Conservation (phyloP, 2,797 vertebrate genomes). For the Molothrus ater region DNA sequence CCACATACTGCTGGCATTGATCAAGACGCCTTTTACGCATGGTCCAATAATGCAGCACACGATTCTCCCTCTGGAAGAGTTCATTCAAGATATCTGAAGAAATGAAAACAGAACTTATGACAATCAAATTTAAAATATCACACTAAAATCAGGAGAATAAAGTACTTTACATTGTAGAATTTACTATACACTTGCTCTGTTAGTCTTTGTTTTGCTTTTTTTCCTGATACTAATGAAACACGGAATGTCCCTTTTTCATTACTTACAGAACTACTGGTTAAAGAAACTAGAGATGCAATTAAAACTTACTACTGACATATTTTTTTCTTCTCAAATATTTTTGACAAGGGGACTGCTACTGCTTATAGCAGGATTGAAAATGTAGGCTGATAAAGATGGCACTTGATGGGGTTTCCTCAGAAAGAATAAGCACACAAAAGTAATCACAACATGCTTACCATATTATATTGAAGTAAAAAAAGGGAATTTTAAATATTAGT, state of each 20-base stretch:
- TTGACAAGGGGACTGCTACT: not conserved
- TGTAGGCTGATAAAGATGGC: not conserved
- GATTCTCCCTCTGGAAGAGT: slow-evolving; percentile 95
- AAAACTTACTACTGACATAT: not conserved
- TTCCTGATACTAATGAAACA: not conserved
- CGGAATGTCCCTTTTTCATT: not conserved
- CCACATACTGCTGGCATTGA: slow-evolving; percentile 96
- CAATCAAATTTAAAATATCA: not conserved
- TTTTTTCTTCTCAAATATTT: not conserved
- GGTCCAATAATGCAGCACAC: slow-evolving; percentile 97
- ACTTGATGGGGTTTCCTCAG: not conserved
- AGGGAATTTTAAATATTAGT: not conserved
- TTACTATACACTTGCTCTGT: not conserved
- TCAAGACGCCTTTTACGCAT: slow-evolving; percentile 95
- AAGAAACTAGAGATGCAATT: not conserved
- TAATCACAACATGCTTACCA: not conserved
- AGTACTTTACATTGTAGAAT: not conserved
- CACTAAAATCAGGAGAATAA: not conserved
- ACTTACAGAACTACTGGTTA: not conserved
- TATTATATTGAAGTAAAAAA: not conserved
- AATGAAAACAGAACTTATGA: not conserved
- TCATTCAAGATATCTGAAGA: slow-evolving; percentile 94
- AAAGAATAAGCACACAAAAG: not conserved
- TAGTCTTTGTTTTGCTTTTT: not conserved
- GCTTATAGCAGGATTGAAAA: not conserved